Evolutionary conservation across 2,888 invertebrate species (phyloP), one percentile per base, ranked within the genome.

Genomic region (Ophioninae sp.): DNA sequence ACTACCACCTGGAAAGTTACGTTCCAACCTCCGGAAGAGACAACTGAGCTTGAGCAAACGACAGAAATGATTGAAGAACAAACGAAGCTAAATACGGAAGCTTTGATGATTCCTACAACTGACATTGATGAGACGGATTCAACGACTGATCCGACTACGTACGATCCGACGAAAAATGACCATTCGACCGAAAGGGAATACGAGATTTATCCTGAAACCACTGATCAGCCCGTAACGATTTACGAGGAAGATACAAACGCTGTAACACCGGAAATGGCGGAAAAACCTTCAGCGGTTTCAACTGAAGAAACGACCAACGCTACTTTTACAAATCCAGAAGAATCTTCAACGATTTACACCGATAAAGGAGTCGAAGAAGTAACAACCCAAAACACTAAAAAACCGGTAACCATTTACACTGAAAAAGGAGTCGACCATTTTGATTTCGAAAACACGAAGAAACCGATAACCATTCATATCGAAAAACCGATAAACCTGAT

Each of bases 201-300:
- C 39, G 77, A 41, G 1, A 58, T 63, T 7, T 58, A 22, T 51
- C 76, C 85, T 20, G 83, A 81, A 67, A 80, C 74, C 20, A 84
- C 76, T 30, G 9, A 51, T 30, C 22, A 79, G 63, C 51, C 75
- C 10, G 23, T 68, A 17, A 59, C 63, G 23, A 83, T 69, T 64
- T 20, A 30, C 71, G 77, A 81, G 17, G 75, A 72, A 6, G 61
- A 0, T 63, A 10, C 74, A 58, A 61, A 81, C 5, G 79, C 82
- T 22, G 71, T 41, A 8, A 79, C 37, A n/a, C 69, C 77, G 7
- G 73, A 73, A 23, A 79, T 72, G 22, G 73, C 67, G 51, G 61
- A 64, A 20, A 37, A 20, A 30, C 30, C 30, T 13, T 3, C 41
- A 20, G 22, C 68, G 7, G 17, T 39, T 30, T 17, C 17, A 8